Conservation (phyloP, 1,140 invertebrate species). For the Hydropsyche tenuis region DNA sequence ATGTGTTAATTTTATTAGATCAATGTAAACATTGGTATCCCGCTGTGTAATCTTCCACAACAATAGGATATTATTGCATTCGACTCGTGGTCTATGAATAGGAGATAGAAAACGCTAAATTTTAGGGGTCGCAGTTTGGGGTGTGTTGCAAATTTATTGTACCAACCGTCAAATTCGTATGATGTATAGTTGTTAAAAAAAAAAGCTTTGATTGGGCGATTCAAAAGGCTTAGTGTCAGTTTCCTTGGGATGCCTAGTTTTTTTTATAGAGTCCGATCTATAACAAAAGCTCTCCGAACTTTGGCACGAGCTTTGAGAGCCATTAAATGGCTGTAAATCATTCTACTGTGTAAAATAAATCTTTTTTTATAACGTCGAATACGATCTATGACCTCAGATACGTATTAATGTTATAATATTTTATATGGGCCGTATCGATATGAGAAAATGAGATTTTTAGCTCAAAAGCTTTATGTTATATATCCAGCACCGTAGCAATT, state of each 20-base stretch:
- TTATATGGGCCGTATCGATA: no score
- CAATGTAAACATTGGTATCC: conserved; percentile 41
- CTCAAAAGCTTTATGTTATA: not conserved
- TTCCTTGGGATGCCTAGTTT: not conserved
- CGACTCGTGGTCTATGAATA: no score
- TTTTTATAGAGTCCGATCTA: not conserved
- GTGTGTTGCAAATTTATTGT: no score
- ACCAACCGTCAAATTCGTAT: no score
- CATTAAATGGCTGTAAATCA: conserved; percentile 37
- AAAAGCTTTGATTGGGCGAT: not conserved
- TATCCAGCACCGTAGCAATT: not conserved
- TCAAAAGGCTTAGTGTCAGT: not conserved
- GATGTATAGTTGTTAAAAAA: not conserved
- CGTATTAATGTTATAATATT: not conserved
- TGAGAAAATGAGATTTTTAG: conserved; percentile 31
- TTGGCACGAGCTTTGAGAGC: conserved; percentile 27
- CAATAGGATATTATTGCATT: no score
- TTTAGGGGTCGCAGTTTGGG: no score
- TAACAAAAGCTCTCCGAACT: conserved; percentile 13
- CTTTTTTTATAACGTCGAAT: not conserved
- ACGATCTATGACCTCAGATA: conserved; percentile 12
- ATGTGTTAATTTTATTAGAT: conserved; percentile 48
- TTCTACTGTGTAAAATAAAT: conserved; percentile 31
- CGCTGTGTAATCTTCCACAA: conserved; percentile 7
- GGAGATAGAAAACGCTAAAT: no score